Percentiles rank a stretch among this genome's conserved stretches.
Conservation (phyloP, 2,113 vertebrate species). For the Malurus elegans region DNA sequence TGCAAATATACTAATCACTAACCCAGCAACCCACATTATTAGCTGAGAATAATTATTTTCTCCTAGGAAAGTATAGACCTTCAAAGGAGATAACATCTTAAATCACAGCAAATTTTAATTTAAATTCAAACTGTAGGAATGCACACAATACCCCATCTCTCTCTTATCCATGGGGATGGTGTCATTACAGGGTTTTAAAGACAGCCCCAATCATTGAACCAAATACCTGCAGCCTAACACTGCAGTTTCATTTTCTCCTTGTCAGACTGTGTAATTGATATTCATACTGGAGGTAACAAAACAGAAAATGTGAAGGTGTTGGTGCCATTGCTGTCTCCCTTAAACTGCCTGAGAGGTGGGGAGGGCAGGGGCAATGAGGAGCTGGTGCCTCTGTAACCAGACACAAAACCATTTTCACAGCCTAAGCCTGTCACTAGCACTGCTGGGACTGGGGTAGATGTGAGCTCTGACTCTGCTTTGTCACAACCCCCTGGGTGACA, state of each 20-base stretch:
- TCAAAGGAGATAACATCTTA: conserved; percentile 23
- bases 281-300: conserved; percentile 39
- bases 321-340: background rate
- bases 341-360: background rate
- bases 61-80: conserved; percentile 26
- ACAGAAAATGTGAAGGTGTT: conserved; percentile 26
- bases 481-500: background rate
- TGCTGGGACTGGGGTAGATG: background rate
- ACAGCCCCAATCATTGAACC: background rate
- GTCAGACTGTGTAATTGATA: conserved; percentile 52
- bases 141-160: background rate
- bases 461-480: background rate
- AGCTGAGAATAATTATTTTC: conserved; percentile 62
- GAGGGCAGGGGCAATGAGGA: conserved; percentile 63
- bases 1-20: conserved; percentile 51
- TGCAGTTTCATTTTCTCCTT: conserved; percentile 58
- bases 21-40: conserved; percentile 11
- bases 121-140: conserved; percentile 2
- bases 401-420: background rate
- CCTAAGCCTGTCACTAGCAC: background rate
- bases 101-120: conserved; percentile 54
- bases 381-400: background rate
- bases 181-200: conserved; percentile 21
- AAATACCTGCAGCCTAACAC: conserved; percentile 39
- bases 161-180: background rate